Evolutionary conservation across 2,113 vertebrate genomes (phyloP), one percentile per base, ranked within the genome.

Genomic region (Pao palembangensis): DNA sequence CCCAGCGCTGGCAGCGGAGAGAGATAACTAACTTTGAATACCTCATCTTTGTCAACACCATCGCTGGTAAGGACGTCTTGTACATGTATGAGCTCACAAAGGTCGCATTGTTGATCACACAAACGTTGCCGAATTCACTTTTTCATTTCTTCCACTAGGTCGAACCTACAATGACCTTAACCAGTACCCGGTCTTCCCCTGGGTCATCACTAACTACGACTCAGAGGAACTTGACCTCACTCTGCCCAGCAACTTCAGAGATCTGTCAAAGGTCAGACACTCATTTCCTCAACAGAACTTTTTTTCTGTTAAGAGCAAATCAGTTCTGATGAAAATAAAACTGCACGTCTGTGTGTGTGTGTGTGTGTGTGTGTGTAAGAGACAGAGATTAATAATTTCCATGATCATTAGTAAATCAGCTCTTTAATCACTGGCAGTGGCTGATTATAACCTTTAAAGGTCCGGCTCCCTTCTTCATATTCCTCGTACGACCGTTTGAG

Each of bases 21-120:
- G 97, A 99, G 80, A 94, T 99, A 82, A 98, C 97, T 78, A 99
- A 99, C 89, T 99, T 99, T 53, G 95, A 98, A 68, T 98, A 98
- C 57, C 88, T 98, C 87, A 97, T 97, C 89, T 98, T 96, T 85
- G 92, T 98, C 25, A 98, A 98, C 88, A 98, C 96, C 11, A 89
- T 98, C 80, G 93, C 96, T 85, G 96, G 96, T 98, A 91, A 90
- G 78, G 66, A 78, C 55, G 28, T 61, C 2, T 17, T 42, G 19
- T 34, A 34, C 51, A 13, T 17, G 18, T 55, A 31, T 55, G 5
- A 41, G 51, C 23, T 28, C 57, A 6, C 15, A 47, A 8, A 51
- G 20, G 14, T 17, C 0, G 5, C 57, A 6, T 14, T 1, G 20
- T 17, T n/a, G n/a, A 19, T n/a, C n/a, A 17, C 16, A 20, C n/a